Evolutionary conservation across 2,888 invertebrate genomes (phyloP).

Genomic region (Blastobasis lacticolella): DNA sequence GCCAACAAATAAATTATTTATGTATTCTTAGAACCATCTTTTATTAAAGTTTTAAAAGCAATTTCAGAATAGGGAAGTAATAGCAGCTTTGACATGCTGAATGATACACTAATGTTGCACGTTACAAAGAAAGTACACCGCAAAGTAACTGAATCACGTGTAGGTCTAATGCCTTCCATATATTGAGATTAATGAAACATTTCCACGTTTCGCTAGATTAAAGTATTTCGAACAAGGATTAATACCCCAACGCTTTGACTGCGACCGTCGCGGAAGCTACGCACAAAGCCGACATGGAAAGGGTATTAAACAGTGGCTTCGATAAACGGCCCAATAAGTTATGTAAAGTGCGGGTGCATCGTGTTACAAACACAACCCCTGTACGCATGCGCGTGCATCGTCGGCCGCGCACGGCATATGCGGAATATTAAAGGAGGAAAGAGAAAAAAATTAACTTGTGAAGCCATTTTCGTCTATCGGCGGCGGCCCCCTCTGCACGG

Average conservation of each 20-base stretch:
- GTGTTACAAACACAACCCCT: slow-evolving; percentile 67
- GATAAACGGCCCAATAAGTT: slow-evolving; percentile 71
- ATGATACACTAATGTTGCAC: slow-evolving; percentile 3
- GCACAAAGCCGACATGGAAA: slow-evolving; percentile 65
- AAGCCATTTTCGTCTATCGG: slow-evolving; percentile 74
- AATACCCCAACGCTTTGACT: slow-evolving; percentile 44
- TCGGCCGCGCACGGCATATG: slow-evolving; percentile 68
- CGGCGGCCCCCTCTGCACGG: slow-evolving; percentile 56
- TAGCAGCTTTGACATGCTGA: no score
- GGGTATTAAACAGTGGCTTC: slow-evolving; percentile 68
- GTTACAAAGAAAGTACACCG: slow-evolving; percentile 10
- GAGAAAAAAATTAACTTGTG: slow-evolving; percentile 75
- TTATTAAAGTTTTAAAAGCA: slow-evolving; percentile 39
- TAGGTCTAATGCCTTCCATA: slow-evolving; percentile 18
- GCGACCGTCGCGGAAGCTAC: slow-evolving; percentile 46
- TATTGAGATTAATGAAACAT: slow-evolving; percentile 53
- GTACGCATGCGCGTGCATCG: slow-evolving; percentile 69
- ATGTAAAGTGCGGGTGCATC: slow-evolving; percentile 72
- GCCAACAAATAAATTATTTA: slow-evolving; percentile 45
- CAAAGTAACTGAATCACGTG: slow-evolving; percentile 8
- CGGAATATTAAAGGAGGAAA: slow-evolving; percentile 75
- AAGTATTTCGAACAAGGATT: slow-evolving; percentile 52
- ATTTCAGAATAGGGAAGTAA: slow-evolving; percentile 17
- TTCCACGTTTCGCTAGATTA: slow-evolving; percentile 37
- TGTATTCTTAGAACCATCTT: slow-evolving; percentile 34